Evolutionary conservation across 2,888 invertebrate genomes (phyloP), one percentile per base, ranked within the genome.

Genomic region (Smittia sp.): DNA sequence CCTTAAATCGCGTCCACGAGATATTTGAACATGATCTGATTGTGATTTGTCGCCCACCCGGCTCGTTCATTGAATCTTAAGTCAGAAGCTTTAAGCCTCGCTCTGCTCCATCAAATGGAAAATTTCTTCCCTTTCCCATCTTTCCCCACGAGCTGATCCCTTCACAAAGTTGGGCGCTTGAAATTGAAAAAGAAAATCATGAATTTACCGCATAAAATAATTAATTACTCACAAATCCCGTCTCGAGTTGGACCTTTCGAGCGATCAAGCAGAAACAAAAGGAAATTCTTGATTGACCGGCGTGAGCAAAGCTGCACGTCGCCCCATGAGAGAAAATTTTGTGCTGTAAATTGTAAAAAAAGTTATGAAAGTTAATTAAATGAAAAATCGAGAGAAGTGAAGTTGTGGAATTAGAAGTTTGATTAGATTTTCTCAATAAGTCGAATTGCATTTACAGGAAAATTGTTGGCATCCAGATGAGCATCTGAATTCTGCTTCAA

Each of bases 141-240:
- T n/a, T n/a, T 46, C 46, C 46, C 46, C 15, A n/a, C 46, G 46
- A n/a, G 46, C 46, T 46, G 46, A 46, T 46, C n/a, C 46, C 46
- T 15, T 46, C 46, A 15, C 13, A 46, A 46, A 46, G 3, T 32
- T 32, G 32, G 32, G 32, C 46, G n/a, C 11, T 11, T 6, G 15
- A n/a, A 46, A 46, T 6, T 46, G 6, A 46, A 46, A 46, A 46
- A n/a, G 46, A 46, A 46, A 46, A 46, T 46, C 46, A 46, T 46
- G 46, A 46, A 15, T 46, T 46, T n/a, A 46, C 46, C 46, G 46
- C 46, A 46, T 13, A 46, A 46, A 46, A 46, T 46, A 46, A 46
- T 46, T 46, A 46, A 46, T 32, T 32, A 32, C 32, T 6, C 32
- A 32, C 32, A 32, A 32, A 46, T 13, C 13, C n/a, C 46, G 46